Percentiles rank a stretch among this genome's conserved stretches.
Evolutionary conservation across 2,797 vertebrate genomes (phyloP).

Genomic region (Chelmon rostratus): DNA sequence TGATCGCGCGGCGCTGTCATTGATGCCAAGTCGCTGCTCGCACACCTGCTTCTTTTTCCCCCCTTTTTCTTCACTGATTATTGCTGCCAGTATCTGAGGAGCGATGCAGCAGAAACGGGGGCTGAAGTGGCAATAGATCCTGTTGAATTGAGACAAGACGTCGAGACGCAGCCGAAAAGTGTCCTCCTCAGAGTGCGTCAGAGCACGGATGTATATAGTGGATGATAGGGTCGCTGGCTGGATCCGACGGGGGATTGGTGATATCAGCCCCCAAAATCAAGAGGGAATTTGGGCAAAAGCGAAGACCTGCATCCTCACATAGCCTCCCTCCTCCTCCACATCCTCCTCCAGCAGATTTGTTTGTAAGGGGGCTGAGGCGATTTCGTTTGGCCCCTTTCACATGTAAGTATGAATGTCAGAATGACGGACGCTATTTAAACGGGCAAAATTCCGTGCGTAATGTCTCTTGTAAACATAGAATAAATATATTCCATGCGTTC

Average conservation of each 20-base stretch:
- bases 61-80: slow-evolving; percentile 2
- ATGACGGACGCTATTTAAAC: slow-evolving; percentile 56
- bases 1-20: slow-evolving; percentile 46
- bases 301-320: slow-evolving; percentile 80
- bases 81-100: slow-evolving; percentile 58
- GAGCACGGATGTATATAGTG: slow-evolving; percentile 76
- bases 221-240: slow-evolving; percentile 73
- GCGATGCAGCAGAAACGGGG: slow-evolving; percentile 80
- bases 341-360: slow-evolving; percentile 69
- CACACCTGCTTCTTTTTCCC: slow-evolving; percentile 71
- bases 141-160: slow-evolving; percentile 86
- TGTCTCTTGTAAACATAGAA: slow-evolving; percentile 57
- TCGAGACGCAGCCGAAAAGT: slow-evolving; percentile 83
- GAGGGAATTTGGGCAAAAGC: slow-evolving; percentile 74
- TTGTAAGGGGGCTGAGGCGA: slow-evolving; percentile 68
- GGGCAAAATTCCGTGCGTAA: slow-evolving; percentile 66
- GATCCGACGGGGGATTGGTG: slow-evolving; percentile 72
- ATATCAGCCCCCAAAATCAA: slow-evolving; percentile 67
- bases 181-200: slow-evolving; percentile 83
- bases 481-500: slow-evolving; percentile 51
- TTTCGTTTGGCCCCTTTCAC: slow-evolving; percentile 69
- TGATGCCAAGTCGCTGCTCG: slow-evolving; percentile 61
- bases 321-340: slow-evolving; percentile 55
- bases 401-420: slow-evolving; percentile 82
- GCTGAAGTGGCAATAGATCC: slow-evolving; percentile 84